These are phyloP conservation scores for Gryllus longicercus DNA, from an alignment of 2,888 invertebrate species.

Conservation along the genomic window DNA sequence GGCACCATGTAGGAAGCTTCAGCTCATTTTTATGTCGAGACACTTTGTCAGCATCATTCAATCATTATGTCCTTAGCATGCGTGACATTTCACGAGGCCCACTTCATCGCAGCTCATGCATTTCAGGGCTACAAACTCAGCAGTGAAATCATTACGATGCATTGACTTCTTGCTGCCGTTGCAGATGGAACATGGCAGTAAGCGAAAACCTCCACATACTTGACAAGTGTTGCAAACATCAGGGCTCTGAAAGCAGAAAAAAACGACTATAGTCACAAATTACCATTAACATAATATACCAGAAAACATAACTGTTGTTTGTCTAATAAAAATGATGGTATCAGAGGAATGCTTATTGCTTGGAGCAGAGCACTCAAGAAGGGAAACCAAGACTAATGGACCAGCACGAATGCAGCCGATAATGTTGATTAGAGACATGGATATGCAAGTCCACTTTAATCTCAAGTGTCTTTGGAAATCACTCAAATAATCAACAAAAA, in stretches of 20 bases:
- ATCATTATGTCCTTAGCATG: slow-evolving; percentile 61
- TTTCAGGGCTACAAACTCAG: slow-evolving; percentile 88
- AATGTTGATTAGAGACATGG: too few species aligned
- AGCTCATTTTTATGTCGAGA: background rate
- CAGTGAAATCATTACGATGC: slow-evolving; percentile 89
- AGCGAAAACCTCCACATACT: slow-evolving; percentile 87
- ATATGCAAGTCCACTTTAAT: too few species aligned
- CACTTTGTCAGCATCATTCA: background rate
- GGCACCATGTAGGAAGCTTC: slow-evolving; percentile 3
- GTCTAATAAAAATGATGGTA: too few species aligned
- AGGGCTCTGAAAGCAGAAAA: slow-evolving; percentile 63
- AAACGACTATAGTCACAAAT: slow-evolving; percentile 39
- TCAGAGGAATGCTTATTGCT: too few species aligned
- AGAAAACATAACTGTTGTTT: slow-evolving; percentile 77
- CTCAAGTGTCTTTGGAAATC: too few species aligned
- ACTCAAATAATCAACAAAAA: too few species aligned
- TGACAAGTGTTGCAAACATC: slow-evolving; percentile 79
- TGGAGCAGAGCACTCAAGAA: too few species aligned
- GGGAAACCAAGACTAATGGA: too few species aligned
- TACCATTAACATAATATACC: slow-evolving; percentile 97
- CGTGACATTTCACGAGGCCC: slow-evolving; percentile 83
- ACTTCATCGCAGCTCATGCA: slow-evolving; percentile 96
- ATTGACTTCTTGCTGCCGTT: slow-evolving; percentile 95
- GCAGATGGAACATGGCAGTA: slow-evolving; percentile 86
- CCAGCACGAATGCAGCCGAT: too few species aligned